phyloP scores from a whole-genome alignment of 2,888 invertebrate species.

The Dolichomitus sp. region DNA sequence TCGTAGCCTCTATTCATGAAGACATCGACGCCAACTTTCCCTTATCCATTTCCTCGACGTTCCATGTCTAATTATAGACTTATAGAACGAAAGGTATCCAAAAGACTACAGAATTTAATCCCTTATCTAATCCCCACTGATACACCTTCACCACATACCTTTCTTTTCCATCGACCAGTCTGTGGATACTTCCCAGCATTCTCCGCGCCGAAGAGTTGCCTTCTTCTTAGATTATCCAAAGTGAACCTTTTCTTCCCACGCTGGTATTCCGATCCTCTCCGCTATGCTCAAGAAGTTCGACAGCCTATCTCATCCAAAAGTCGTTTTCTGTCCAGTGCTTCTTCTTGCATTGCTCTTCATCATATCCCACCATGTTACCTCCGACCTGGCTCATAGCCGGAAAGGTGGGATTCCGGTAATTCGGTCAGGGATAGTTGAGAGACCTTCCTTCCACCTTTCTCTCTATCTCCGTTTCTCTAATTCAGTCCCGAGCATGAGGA shows the following conservation, averaged over 20 bases:
- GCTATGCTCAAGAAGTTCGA: conserved; percentile 17
- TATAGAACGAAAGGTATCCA: conserved; percentile 1
- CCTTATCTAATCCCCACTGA: conserved; percentile 48
- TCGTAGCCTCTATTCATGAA: background rate
- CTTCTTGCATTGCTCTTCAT: conserved; percentile 49
- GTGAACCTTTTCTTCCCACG: conserved; percentile 62
- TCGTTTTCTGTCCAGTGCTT: conserved; percentile 49
- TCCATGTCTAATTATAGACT: conserved; percentile 19
- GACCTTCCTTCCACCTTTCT: conserved; percentile 45
- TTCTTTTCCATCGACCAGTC: conserved; percentile 35
- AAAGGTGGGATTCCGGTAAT: conserved; percentile 83
- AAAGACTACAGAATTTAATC: conserved; percentile 12
- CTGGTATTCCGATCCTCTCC: conserved; percentile 54
- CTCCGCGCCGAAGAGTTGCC: background rate
- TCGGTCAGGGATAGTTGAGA: conserved; percentile 75
- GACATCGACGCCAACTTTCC: background rate
- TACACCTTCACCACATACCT: conserved; percentile 8
- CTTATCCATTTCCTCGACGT: background rate
- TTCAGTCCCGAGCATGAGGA: conserved; percentile 42
- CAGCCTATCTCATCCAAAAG: conserved; percentile 36
- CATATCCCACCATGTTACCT: conserved; percentile 52
- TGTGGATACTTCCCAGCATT: background rate
- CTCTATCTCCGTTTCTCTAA: conserved; percentile 5
- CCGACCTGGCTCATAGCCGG: conserved; percentile 71
- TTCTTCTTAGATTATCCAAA: conserved; percentile 39